phyloP scores from a whole-genome alignment of 2,113 vertebrate species.

The Heterocephalus glaber region DNA sequence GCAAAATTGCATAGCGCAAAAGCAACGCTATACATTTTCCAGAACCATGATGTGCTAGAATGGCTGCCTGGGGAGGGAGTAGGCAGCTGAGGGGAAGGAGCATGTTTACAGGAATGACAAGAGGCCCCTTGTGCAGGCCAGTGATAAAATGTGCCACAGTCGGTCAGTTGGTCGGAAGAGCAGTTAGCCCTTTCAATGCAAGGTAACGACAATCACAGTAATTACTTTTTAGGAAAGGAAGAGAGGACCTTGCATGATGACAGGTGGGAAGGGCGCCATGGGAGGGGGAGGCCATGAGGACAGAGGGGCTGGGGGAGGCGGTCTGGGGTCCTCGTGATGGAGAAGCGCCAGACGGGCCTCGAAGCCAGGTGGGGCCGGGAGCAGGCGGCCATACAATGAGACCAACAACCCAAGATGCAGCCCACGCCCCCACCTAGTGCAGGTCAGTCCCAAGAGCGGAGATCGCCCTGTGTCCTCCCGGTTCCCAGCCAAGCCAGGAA shows the following conservation, averaged over 20 bases:
- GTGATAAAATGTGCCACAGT: rapidly evolving
- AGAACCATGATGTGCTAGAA: background rate
- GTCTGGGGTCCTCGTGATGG: background rate
- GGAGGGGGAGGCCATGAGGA: background rate
- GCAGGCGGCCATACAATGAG: background rate
- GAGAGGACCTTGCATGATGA: background rate
- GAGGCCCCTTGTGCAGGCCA: background rate
- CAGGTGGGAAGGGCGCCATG: rapidly evolving
- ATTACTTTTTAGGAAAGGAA: background rate
- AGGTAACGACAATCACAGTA: too few relatives aligned
- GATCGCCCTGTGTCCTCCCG: background rate
- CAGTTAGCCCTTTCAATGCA: background rate
- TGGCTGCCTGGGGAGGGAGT: background rate
- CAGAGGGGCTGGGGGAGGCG: background rate
- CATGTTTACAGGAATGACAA: background rate
- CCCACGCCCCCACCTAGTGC: background rate
- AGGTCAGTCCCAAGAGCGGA: background rate
- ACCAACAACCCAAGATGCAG: background rate
- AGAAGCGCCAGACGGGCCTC: background rate
- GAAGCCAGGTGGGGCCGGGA: background rate
- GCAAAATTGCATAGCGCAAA: background rate
- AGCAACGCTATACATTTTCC: background rate
- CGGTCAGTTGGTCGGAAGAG: background rate
- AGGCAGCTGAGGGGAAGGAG: background rate
- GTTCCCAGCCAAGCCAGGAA: background rate